Conservation (phyloP, 2,888 invertebrate species). For the Philereme vetulata region DNA sequence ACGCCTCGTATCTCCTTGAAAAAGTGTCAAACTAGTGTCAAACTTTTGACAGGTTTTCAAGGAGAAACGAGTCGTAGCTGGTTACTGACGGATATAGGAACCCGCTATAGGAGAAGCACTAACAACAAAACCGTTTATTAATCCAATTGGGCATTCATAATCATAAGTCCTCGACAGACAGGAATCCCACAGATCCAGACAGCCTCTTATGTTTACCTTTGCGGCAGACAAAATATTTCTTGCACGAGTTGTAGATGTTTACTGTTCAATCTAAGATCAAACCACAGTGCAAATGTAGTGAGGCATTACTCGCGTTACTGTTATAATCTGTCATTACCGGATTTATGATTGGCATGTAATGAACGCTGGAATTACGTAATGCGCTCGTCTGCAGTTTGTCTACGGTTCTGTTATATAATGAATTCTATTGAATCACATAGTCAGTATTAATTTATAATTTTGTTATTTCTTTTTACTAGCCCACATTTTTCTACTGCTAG, state of each 20-base stretch:
- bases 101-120: too few species aligned
- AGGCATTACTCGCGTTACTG: background rate
- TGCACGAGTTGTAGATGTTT: slow-evolving; percentile 23
- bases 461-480: too few species aligned
- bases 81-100: too few species aligned
- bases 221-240: slow-evolving; percentile 22
- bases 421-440: background rate
- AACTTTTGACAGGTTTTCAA: too few species aligned
- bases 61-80: too few species aligned
- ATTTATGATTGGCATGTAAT: slow-evolving; percentile 36
- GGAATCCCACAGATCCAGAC: slow-evolving; percentile 18
- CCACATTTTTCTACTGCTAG: too few species aligned
- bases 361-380: slow-evolving; percentile 1
- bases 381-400: slow-evolving; percentile 20
- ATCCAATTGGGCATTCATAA: background rate
- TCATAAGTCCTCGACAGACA: slow-evolving; percentile 8
- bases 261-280: slow-evolving; percentile 25
- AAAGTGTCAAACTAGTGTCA: too few species aligned
- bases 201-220: slow-evolving; percentile 21
- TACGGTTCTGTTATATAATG: background rate
- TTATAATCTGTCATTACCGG: background rate
- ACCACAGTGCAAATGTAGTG: slow-evolving; percentile 18
- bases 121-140: too few species aligned
- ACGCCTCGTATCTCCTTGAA: too few species aligned
- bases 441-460: too few species aligned